Conservation (phyloP, 1,140 invertebrate species). For the Pantala flavescens region DNA sequence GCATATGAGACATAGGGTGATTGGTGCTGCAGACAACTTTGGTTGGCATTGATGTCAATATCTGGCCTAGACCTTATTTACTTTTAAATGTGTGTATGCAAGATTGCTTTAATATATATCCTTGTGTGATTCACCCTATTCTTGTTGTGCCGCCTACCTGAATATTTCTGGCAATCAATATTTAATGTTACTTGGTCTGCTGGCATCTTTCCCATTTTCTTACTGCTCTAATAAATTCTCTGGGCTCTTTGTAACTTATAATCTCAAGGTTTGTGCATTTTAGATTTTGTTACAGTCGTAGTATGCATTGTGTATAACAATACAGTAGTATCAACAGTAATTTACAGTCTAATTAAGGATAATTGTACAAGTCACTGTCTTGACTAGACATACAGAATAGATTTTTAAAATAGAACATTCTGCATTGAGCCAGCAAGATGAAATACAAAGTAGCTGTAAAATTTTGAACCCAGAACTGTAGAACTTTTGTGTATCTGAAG, state of each 20-base stretch:
- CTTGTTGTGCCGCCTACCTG: neutral
- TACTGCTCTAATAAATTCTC: neutral
- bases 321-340: neutral
- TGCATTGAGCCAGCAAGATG: neutral
- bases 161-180: neutral
- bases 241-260: neutral
- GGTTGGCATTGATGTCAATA: neutral
- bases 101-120: neutral
- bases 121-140: neutral
- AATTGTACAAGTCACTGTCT: neutral
- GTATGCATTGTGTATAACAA: neutral
- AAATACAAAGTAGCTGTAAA: slow-evolving; percentile 1
- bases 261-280: neutral
- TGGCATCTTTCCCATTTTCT: slow-evolving; percentile 4
- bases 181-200: neutral
- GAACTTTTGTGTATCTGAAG: neutral
- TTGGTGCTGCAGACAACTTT: neutral
- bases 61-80: neutral
- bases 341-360: neutral
- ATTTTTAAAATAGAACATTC: neutral
- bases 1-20: slow-evolving; percentile 5
- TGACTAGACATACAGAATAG: slow-evolving; percentile 1
- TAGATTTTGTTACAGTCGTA: slow-evolving; percentile 7
- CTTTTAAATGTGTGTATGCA: neutral
- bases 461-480: neutral